Evolutionary conservation across 2,888 invertebrate species (phyloP), one percentile per base, ranked within the genome.

Genomic region (Timema cristinae): DNA sequence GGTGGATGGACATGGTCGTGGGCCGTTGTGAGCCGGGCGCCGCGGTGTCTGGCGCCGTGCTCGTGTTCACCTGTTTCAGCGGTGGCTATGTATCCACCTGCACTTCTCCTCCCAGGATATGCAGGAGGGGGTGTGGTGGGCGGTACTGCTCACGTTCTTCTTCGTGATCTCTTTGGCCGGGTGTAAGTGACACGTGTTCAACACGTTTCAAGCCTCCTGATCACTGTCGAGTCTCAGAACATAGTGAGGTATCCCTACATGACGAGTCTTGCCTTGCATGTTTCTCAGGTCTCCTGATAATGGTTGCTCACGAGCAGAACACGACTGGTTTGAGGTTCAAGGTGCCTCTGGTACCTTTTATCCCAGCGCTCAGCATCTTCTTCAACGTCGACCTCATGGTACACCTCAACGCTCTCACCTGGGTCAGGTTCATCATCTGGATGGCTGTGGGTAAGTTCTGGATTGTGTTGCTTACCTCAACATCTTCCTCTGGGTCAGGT

Each of bases 401-500:
- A 50, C 92, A 93, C 77, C 84, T 95, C 70, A 92, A 92, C 75
- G 85, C 89, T 0, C 82, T 93, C 32, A 94, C 94, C 0, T 95
- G 94, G 94, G 84, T 93, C 7, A 85, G 94, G 56, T 94, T 95
- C 80, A 87, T 92, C 77, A 89, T 93, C 66, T 95, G 95, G 95
- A 93, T 95, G 87, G 86, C 90, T 63, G 81, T 94, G 72, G 94
- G 94, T 89, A 82, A 83, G 85, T 75, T 32, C 32, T 32, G 32
- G 32, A 32, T 32, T 32, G 32, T 32, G 32, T 32, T 32, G 4
- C 32, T 32, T 32, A 32, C 32, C 32, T 32, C 32, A 32, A 32
- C 32, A 32, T 32, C 32, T 32, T 32, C 32, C 32, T 4, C 4
- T 32, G 32, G 32, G 32, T 32, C 32, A 32, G 32, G 32, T 32